These are phyloP conservation scores for Cremastobaeus sp. DNA, from an alignment of 2,888 invertebrate genomes.

Conservation along the genomic window DNA sequence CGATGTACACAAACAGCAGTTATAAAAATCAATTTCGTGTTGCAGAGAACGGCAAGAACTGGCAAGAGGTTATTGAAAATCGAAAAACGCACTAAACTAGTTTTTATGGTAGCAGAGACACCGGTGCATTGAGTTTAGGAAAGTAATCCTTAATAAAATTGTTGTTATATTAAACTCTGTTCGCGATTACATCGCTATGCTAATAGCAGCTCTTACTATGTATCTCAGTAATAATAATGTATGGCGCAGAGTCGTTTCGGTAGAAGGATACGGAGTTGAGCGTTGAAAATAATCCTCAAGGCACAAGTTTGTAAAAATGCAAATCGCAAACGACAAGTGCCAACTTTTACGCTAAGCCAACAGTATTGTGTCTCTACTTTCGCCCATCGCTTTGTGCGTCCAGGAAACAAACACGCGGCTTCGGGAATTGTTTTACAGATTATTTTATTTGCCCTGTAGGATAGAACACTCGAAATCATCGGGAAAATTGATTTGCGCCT, in stretches of 20 bases:
- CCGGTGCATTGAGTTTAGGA: too few relatives aligned
- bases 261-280: not conserved
- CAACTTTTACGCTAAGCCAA: slow-evolving; percentile 12
- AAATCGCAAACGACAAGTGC: slow-evolving; percentile 23
- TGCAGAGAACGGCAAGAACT: too few relatives aligned
- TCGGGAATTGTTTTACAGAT: slow-evolving; percentile 6
- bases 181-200: slow-evolving; percentile 31
- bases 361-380: slow-evolving; percentile 3
- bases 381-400: not conserved
- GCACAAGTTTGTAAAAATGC: slow-evolving; percentile 30
- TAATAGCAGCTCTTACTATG: slow-evolving; percentile 15
- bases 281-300: slow-evolving; percentile 21
- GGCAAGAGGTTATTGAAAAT: too few relatives aligned
- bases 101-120: too few relatives aligned
- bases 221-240: slow-evolving; percentile 21
- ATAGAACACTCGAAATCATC: too few relatives aligned
- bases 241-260: slow-evolving; percentile 3
- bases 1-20: not conserved
- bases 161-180: slow-evolving; percentile 18
- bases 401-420: slow-evolving; percentile 10
- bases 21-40: slow-evolving; percentile 9
- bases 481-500: not conserved
- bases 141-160: slow-evolving; percentile 22
- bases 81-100: too few relatives aligned
- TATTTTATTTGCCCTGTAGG: too few relatives aligned